phyloP scores from a whole-genome alignment of 2,888 invertebrate species.

The Tinea trinotella region DNA sequence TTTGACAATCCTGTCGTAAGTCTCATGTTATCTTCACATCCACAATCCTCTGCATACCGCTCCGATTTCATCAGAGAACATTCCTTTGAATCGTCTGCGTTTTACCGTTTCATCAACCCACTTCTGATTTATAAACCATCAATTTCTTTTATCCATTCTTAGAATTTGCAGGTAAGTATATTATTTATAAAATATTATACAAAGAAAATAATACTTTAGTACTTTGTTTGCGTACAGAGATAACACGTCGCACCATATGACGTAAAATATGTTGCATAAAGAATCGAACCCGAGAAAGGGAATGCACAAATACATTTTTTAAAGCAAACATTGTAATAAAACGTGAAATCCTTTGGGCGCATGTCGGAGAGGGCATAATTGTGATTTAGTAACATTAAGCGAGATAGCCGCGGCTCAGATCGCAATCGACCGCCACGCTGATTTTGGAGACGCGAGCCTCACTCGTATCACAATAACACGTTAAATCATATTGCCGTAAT shows the following conservation, averaged over 20 bases:
- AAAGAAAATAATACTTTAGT: too few relatives aligned
- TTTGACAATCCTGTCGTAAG: too few relatives aligned
- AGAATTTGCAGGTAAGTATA: too few relatives aligned
- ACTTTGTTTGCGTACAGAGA: too few relatives aligned
- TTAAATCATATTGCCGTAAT: slow-evolving; percentile 61
- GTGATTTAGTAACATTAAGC: slow-evolving; percentile 20
- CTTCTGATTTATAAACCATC: too few relatives aligned
- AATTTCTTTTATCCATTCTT: too few relatives aligned
- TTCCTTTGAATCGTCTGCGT: too few relatives aligned
- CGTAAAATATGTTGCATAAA: background rate
- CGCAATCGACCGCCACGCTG: slow-evolving; percentile 31
- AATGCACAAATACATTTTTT: background rate
- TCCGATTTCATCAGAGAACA: too few relatives aligned
- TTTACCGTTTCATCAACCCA: too few relatives aligned
- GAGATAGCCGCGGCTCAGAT: background rate
- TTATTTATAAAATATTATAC: too few relatives aligned
- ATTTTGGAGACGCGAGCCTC: slow-evolving; percentile 20
- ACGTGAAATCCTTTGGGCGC: slow-evolving; percentile 21
- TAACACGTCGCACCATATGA: background rate
- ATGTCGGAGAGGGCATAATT: slow-evolving; percentile 16
- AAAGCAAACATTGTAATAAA: slow-evolving; percentile 22
- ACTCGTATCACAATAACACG: slow-evolving; percentile 48
- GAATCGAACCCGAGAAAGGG: background rate
- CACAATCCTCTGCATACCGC: too few relatives aligned
- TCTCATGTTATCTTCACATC: too few relatives aligned